Evolutionary conservation across 2,888 invertebrate genomes (phyloP).

Genomic region (Lasioglossum zephyrum): DNA sequence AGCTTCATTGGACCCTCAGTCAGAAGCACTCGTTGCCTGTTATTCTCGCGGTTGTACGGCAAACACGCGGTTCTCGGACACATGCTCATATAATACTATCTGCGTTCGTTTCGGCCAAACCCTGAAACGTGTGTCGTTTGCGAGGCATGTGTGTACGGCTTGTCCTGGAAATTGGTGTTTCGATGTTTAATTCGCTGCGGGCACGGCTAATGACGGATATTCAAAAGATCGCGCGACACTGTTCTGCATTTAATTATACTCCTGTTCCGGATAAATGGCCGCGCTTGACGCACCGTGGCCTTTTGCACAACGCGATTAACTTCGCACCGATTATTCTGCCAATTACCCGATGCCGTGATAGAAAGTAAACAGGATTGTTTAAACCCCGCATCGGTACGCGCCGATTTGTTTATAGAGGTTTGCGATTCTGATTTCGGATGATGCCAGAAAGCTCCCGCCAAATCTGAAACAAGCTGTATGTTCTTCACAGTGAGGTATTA

Average conservation of each 20-base stretch:
- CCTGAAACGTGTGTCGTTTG: constrained; percentile 24
- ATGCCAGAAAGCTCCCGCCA: not conserved
- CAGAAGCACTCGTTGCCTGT: constrained; percentile 55
- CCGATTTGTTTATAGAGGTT: not conserved
- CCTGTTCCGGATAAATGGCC: constrained; percentile 3
- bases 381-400: not conserved
- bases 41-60: constrained; percentile 47
- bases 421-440: not conserved
- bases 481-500: not conserved
- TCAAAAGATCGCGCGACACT: constrained; percentile 51
- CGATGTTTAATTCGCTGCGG: constrained; percentile 55
- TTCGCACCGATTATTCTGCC: not conserved
- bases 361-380: not conserved
- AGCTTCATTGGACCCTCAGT: constrained; percentile 50
- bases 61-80: constrained; percentile 50
- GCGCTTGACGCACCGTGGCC: not conserved
- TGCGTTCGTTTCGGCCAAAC: constrained; percentile 30
- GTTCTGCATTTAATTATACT: constrained; percentile 55
- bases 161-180: constrained; percentile 49
- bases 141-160: not conserved
- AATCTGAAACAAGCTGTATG: not conserved
- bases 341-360: not conserved
- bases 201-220: constrained; percentile 58
- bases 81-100: constrained; percentile 46
- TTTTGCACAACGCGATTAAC: not conserved